Evolutionary conservation across 1,140 invertebrate genomes (phyloP).

Genomic region (Melanaphis sacchari): DNA sequence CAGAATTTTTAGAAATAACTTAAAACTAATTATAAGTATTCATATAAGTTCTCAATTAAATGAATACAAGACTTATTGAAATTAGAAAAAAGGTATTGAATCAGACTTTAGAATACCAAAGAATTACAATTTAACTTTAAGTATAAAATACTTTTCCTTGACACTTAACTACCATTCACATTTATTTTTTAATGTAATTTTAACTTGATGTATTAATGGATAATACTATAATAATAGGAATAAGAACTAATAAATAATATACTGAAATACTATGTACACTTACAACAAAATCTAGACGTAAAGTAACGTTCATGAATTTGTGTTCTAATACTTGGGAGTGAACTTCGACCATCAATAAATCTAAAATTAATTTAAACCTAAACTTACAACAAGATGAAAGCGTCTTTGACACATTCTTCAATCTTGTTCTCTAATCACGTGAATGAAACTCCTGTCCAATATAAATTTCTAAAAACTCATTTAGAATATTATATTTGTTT

Average conservation of each 20-base stretch:
- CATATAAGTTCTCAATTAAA: no score
- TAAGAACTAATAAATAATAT: not conserved
- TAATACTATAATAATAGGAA: not conserved
- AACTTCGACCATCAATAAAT: conserved; percentile 14
- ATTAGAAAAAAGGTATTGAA: no score
- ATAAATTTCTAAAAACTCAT: not conserved
- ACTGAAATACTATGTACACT: conserved; percentile 12
- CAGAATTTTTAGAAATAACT: no score
- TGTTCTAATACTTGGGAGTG: conserved; percentile 34
- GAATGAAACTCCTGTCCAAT: not conserved
- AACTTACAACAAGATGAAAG: not conserved
- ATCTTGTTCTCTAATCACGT: not conserved
- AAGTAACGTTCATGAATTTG: conserved; percentile 14
- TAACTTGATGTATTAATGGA: not conserved
- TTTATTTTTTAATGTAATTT: not conserved
- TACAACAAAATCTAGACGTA: conserved; percentile 41
- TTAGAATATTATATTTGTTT: not conserved
- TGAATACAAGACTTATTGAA: no score
- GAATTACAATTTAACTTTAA: no score
- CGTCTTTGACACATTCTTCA: not conserved
- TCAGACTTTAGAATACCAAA: no score
- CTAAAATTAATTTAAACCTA: not conserved
- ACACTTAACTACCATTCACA: not conserved
- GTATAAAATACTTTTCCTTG: no score
- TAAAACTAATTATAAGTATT: no score